Evolutionary conservation across 92 coral and sea anemone species (phyloP).

Genomic region (Desmophyllum pertusum): DNA sequence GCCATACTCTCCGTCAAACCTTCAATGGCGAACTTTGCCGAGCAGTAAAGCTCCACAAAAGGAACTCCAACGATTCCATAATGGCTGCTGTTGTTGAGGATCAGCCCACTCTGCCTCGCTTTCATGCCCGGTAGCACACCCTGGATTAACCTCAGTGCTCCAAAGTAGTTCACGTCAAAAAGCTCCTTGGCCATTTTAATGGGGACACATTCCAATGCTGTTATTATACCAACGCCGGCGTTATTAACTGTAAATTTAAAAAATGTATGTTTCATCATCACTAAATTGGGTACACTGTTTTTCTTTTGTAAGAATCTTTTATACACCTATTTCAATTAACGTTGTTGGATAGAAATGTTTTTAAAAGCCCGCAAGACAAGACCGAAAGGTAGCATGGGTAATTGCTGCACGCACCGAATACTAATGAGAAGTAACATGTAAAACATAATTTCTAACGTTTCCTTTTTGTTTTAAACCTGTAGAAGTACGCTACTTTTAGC

Average conservation of each 20-base stretch:
- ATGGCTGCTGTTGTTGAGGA: conserved; percentile 76
- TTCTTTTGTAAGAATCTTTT: no score
- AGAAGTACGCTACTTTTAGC: no score
- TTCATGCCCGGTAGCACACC: conserved; percentile 91
- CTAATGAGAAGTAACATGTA: no score
- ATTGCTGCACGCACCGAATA: no score
- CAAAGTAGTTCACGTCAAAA: conserved; percentile 81
- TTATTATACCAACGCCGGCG: conserved; percentile 69
- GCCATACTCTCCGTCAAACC: conserved; percentile 85
- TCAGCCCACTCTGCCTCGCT: conserved; percentile 67
- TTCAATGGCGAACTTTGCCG: conserved; percentile 89
- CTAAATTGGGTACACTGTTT: background rate
- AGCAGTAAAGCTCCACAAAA: conserved; percentile 67
- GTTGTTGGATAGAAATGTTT: no score
- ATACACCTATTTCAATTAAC: no score
- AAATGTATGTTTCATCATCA: no score
- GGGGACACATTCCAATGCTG: conserved; percentile 61
- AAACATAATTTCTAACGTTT: no score
- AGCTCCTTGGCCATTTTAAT: conserved; percentile 57
- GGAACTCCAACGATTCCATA: conserved; percentile 74
- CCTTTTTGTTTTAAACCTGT: no score
- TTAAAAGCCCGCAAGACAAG: no score
- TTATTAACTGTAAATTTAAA: conserved; percentile 75
- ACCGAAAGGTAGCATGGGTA: no score
- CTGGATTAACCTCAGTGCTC: conserved; percentile 68